Conservation (phyloP, 2,797 vertebrate species). For the Alouatta caraya region DNA sequence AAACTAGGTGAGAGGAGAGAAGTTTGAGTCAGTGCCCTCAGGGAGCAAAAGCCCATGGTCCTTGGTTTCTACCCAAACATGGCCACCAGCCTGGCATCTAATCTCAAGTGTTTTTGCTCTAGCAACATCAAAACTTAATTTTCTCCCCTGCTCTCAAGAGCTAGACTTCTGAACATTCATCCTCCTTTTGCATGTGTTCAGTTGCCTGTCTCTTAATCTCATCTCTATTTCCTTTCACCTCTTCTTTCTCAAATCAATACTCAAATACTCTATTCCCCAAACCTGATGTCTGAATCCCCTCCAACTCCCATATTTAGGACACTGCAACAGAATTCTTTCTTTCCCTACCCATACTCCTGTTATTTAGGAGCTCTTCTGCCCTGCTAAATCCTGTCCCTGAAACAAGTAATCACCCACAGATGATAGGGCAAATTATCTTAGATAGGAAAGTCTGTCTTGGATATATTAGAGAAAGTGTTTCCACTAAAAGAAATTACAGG, state of each 20-base stretch:
- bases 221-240: background rate
- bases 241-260: background rate
- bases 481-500: background rate
- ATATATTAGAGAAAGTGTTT: background rate
- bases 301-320: background rate
- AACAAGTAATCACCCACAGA: background rate
- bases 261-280: background rate
- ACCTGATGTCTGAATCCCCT: background rate
- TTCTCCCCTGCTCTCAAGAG: background rate
- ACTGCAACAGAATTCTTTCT: background rate
- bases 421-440: background rate
- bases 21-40: background rate
- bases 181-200: background rate
- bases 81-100: background rate
- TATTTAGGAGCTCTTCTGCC: background rate
- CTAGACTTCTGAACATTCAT: background rate
- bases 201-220: background rate
- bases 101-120: background rate
- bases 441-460: background rate
- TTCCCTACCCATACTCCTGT: background rate
- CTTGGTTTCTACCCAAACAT: background rate
- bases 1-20: background rate
- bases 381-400: background rate
- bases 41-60: background rate
- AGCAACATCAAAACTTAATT: background rate